These are phyloP conservation scores for Menidia beryllina DNA, from an alignment of 2,113 vertebrate genomes.

Conservation along the genomic window DNA sequence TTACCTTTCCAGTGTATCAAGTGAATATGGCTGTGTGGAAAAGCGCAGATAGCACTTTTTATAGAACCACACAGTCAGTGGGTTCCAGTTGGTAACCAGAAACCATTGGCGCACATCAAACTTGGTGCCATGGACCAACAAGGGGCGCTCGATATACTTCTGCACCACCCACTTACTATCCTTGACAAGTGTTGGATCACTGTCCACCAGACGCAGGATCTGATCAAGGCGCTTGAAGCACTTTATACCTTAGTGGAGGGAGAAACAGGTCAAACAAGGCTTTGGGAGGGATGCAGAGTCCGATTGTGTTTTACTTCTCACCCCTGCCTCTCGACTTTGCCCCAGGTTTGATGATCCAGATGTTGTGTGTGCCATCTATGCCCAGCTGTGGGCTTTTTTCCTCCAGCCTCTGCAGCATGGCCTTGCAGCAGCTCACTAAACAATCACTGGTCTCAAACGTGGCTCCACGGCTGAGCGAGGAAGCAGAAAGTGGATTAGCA, in stretches of 20 bases:
- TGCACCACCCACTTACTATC: slow-evolving; percentile 91
- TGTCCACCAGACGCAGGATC: slow-evolving; percentile 82
- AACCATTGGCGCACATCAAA: slow-evolving; percentile 95
- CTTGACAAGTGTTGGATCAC: slow-evolving; percentile 60
- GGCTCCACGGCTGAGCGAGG: slow-evolving; percentile 77
- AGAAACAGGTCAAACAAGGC: not conserved
- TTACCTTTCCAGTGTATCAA: slow-evolving; percentile 86
- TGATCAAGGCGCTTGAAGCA: slow-evolving; percentile 85
- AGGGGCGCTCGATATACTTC: slow-evolving; percentile 91
- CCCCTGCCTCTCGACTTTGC: slow-evolving; percentile 91
- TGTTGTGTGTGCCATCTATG: slow-evolving; percentile 87
- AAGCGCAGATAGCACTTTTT: slow-evolving; percentile 91
- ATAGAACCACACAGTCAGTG: slow-evolving; percentile 92
- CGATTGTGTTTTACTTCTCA: slow-evolving; percentile 49
- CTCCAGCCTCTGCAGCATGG: slow-evolving; percentile 78
- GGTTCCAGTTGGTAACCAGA: slow-evolving; percentile 92
- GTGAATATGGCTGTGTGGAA: slow-evolving; percentile 88
- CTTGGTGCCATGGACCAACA: slow-evolving; percentile 90
- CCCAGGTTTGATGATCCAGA: slow-evolving; percentile 94
- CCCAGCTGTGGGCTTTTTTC: slow-evolving; percentile 84
- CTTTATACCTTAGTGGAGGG: slow-evolving; percentile 81
- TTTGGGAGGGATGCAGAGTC: not conserved
- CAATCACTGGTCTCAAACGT: slow-evolving; percentile 53
- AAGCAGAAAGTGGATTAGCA: slow-evolving; percentile 1
- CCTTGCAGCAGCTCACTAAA: slow-evolving; percentile 74